These are phyloP conservation scores for Spodoptera littoralis DNA, from an alignment of 2,888 invertebrate genomes.

Conservation along the genomic window DNA sequence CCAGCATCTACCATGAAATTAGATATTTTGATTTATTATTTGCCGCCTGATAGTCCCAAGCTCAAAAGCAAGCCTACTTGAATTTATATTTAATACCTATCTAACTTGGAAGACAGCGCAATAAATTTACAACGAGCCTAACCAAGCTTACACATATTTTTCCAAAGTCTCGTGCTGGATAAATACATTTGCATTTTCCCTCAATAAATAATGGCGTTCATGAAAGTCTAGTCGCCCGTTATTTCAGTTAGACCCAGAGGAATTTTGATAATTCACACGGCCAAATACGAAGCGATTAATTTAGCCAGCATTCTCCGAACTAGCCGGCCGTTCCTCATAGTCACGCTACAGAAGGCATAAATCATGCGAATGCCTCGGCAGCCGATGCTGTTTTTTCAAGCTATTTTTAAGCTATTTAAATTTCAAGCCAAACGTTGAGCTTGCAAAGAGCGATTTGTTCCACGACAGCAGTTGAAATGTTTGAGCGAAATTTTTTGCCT, in stretches of 20 bases:
- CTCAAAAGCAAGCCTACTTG: slow-evolving; percentile 22
- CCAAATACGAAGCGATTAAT: slow-evolving; percentile 78
- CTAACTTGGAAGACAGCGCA: slow-evolving; percentile 34
- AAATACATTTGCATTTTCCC: slow-evolving; percentile 49
- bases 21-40: slow-evolving; percentile 32
- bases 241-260: slow-evolving; percentile 62
- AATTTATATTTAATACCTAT: slow-evolving; percentile 41
- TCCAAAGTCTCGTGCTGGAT: slow-evolving; percentile 38
- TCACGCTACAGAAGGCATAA: slow-evolving; percentile 77
- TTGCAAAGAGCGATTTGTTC: slow-evolving; percentile 68
- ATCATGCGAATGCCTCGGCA: slow-evolving; percentile 72
- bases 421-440: slow-evolving; percentile 69
- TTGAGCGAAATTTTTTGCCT: slow-evolving; percentile 31
- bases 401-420: slow-evolving; percentile 69
- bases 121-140: slow-evolving; percentile 26
- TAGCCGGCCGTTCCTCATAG: slow-evolving; percentile 72
- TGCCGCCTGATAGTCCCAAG: slow-evolving; percentile 18
- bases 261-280: slow-evolving; percentile 67
- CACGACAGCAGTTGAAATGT: slow-evolving; percentile 55
- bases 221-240: slow-evolving; percentile 52
- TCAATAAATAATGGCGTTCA: slow-evolving; percentile 42
- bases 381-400: slow-evolving; percentile 58
- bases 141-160: slow-evolving; percentile 47
- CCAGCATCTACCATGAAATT: slow-evolving; percentile 1
- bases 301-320: slow-evolving; percentile 77